A percentile compares a stretch with the other conserved stretches of the same genome.
phyloP scores from a whole-genome alignment of 2,888 invertebrate species.

The Acleris laterana region DNA sequence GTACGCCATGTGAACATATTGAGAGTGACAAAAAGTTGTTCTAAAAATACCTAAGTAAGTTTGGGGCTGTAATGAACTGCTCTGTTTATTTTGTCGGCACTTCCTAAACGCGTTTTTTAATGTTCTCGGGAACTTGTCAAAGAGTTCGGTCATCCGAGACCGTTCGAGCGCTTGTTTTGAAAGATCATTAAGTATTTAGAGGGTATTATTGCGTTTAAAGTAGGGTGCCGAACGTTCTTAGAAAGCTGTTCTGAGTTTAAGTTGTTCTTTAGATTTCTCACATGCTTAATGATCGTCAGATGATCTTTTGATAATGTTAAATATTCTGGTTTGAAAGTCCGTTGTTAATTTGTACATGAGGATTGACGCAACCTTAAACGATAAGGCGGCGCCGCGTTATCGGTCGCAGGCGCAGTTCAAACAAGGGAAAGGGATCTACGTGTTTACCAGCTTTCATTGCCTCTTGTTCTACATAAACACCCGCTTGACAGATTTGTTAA shows the following conservation, averaged over 20 bases:
- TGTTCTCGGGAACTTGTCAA: constrained; percentile 38
- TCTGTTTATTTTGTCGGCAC: constrained; percentile 33
- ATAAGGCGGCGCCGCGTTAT: constrained; percentile 34
- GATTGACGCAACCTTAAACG: constrained; percentile 28
- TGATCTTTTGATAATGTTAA: neutral
- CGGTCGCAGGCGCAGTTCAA: constrained; percentile 20
- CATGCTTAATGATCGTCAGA: neutral
- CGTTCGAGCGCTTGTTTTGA: constrained; percentile 29
- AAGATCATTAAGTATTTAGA: constrained; percentile 32
- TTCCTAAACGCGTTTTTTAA: constrained; percentile 41
- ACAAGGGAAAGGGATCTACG: constrained; percentile 27
- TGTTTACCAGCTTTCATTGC: constrained; percentile 23
- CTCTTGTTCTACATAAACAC: constrained; percentile 32
- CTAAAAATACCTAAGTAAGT: constrained; percentile 24
- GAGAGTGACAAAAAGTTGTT: neutral
- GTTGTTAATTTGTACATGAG: neutral
- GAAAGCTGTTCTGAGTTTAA: constrained; percentile 1
- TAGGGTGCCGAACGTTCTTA: constrained; percentile 19
- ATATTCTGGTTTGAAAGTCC: no score
- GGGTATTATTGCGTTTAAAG: constrained; percentile 28
- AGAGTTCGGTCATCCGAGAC: constrained; percentile 27
- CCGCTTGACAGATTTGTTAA: constrained; percentile 28
- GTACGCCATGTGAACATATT: neutral
- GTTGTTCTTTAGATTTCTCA: neutral
- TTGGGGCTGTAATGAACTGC: constrained; percentile 12